Conservation (phyloP, 2,797 vertebrate species). For the Parauchenoglanis punctatus region DNA sequence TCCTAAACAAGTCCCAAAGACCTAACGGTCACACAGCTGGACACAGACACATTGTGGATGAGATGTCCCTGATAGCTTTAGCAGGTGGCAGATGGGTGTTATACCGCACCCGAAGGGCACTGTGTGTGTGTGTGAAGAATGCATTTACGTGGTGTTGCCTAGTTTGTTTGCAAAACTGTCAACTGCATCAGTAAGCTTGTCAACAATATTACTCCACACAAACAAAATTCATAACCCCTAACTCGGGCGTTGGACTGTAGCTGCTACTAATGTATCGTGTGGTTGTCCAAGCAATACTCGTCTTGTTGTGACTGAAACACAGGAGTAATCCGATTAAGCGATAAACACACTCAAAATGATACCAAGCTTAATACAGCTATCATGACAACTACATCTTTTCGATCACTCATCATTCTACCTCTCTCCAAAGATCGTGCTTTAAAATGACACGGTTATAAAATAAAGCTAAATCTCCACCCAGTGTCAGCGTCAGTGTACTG, state of each 20-base stretch:
- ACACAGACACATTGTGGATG: background rate
- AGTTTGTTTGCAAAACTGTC: background rate
- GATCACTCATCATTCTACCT: background rate
- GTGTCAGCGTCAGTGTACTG: no score
- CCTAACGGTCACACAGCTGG: background rate
- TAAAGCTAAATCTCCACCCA: background rate
- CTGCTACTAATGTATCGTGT: no score
- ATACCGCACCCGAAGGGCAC: background rate
- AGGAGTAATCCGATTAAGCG: conserved; percentile 5
- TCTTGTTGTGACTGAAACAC: background rate
- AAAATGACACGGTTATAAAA: background rate
- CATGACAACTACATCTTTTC: background rate
- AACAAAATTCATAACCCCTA: background rate
- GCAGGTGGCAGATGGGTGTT: background rate
- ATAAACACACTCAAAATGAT: background rate
- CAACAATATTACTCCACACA: background rate
- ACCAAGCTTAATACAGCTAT: background rate
- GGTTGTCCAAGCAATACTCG: no score
- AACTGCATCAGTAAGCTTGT: background rate
- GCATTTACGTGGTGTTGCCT: background rate
- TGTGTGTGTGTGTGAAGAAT: background rate
- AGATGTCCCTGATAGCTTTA: background rate
- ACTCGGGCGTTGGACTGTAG: background rate
- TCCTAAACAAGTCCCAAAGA: background rate
- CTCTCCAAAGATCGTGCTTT: background rate